A percentile compares a stretch with the other conserved stretches of the same genome.
Conservation (phyloP, 37 sponge, comb jelly and placozoan genomes). For the Dysidea cf. avara region DNA sequence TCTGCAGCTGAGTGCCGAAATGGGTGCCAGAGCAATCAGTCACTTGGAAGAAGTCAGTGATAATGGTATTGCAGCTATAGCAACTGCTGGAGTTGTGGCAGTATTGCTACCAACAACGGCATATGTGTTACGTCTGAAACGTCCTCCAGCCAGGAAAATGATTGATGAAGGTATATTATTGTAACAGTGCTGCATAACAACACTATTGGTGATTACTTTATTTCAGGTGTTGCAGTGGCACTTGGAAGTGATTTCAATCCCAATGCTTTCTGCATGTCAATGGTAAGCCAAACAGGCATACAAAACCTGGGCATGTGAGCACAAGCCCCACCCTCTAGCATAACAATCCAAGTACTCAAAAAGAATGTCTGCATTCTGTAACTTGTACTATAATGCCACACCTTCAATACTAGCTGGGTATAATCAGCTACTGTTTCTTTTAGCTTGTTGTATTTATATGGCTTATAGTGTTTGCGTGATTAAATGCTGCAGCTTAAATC, state of each 20-base stretch:
- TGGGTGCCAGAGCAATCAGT: constrained; percentile 89
- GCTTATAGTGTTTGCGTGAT: too few relatives aligned
- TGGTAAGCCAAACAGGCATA: constrained; percentile 57
- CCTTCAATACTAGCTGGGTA: too few relatives aligned
- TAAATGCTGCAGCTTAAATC: too few relatives aligned
- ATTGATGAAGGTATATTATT: constrained; percentile 70
- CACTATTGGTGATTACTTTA: background rate
- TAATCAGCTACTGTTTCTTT: too few relatives aligned
- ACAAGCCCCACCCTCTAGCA: too few relatives aligned
- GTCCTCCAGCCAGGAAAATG: constrained; percentile 91
- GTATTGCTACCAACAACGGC: constrained; percentile 99
- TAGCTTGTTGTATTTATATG: too few relatives aligned
- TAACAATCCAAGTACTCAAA: too few relatives aligned
- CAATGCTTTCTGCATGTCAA: constrained; percentile 94
- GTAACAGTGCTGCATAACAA: background rate
- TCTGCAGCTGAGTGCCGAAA: constrained; percentile 72
- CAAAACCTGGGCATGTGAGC: too few relatives aligned
- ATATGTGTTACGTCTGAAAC: constrained; percentile 86
- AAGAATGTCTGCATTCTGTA: too few relatives aligned
- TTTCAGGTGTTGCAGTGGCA: constrained; percentile 89
- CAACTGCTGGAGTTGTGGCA: constrained; percentile 57
- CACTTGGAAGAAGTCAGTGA: constrained; percentile 87
- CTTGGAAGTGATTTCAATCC: constrained; percentile 99
- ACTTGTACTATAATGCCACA: too few relatives aligned
- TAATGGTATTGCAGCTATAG: constrained; percentile 81